A percentile compares a stretch with the other conserved stretches of the same genome.
Evolutionary conservation across 2,113 vertebrate species (phyloP).

Genomic region (Entelurus aequoreus): DNA sequence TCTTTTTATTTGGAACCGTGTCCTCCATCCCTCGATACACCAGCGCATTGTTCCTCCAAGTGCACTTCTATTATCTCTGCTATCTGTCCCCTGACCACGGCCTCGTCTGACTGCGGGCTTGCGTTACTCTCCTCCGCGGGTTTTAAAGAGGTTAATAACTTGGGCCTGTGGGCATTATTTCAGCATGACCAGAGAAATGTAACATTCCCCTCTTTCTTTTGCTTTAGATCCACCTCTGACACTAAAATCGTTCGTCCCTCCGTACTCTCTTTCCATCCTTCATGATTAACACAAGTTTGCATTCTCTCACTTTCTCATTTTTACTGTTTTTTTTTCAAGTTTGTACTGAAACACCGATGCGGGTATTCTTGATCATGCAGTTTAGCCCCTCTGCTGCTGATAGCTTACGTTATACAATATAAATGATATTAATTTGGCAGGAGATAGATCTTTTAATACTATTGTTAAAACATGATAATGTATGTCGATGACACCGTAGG

Average conservation of each 20-base stretch:
- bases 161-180: constrained; percentile 77
- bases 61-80: constrained; percentile 71
- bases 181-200: constrained; percentile 66
- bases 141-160: constrained; percentile 79
- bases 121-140: constrained; percentile 53
- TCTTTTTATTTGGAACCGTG: constrained; percentile 74
- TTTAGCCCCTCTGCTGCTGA: constrained; percentile 49
- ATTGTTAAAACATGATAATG: too few relatives aligned
- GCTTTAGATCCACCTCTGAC: constrained; percentile 65
- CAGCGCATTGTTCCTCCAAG: constrained; percentile 56
- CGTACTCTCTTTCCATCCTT: constrained; percentile 33
- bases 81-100: constrained; percentile 68
- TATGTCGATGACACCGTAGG: too few relatives aligned
- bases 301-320: constrained; percentile 26
- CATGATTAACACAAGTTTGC: constrained; percentile 51
- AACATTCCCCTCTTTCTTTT: constrained; percentile 67
- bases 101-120: constrained; percentile 58
- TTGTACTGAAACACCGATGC: constrained; percentile 32
- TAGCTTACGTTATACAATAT: constrained; percentile 59
- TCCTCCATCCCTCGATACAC: constrained; percentile 59
- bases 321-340: constrained; percentile 28
- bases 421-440: constrained; percentile 65
- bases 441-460: too few relatives aligned
- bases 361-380: constrained; percentile 59
- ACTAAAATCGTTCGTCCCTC: constrained; percentile 43